These are phyloP conservation scores for Diaperis boleti DNA, from an alignment of 2,888 invertebrate species.

Conservation along the genomic window DNA sequence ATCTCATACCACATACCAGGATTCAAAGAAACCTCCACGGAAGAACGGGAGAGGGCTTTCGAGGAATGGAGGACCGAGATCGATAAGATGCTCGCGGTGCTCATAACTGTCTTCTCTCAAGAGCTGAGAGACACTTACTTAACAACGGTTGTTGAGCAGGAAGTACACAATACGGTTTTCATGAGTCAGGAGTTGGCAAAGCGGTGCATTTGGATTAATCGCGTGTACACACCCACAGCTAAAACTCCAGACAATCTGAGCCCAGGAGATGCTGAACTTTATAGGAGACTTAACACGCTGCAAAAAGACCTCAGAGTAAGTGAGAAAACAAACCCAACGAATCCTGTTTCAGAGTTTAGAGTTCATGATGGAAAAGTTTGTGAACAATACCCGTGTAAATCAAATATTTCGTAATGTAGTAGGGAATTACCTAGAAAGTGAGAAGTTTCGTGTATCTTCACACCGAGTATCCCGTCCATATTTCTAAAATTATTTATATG, in stretches of 20 bases:
- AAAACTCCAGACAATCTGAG: conserved; percentile 70
- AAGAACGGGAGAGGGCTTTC: conserved; percentile 67
- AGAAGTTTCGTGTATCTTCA: too few relatives aligned
- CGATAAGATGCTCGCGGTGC: conserved; percentile 74
- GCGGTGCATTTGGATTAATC: conserved; percentile 84
- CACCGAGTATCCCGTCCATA: too few relatives aligned
- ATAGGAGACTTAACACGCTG: conserved; percentile 76
- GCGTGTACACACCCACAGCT: conserved; percentile 71
- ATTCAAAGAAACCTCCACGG: conserved; percentile 66
- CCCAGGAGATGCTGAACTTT: conserved; percentile 73
- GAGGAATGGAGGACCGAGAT: conserved; percentile 71
- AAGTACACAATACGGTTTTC: conserved; percentile 84
- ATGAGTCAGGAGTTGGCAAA: conserved; percentile 84
- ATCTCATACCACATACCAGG: conserved; percentile 70
- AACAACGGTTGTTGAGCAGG: conserved; percentile 86
- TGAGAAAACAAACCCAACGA: background rate
- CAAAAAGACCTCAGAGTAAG: conserved; percentile 79
- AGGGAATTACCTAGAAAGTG: too few relatives aligned
- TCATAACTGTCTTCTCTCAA: conserved; percentile 79
- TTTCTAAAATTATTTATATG: too few relatives aligned
- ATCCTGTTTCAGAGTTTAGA: conserved; percentile 55
- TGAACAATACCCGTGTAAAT: too few relatives aligned
- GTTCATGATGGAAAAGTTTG: too few relatives aligned
- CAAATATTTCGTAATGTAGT: too few relatives aligned
- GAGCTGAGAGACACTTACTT: conserved; percentile 85